Conservation (phyloP, 2,888 invertebrate species). For the Drosophila dives region DNA sequence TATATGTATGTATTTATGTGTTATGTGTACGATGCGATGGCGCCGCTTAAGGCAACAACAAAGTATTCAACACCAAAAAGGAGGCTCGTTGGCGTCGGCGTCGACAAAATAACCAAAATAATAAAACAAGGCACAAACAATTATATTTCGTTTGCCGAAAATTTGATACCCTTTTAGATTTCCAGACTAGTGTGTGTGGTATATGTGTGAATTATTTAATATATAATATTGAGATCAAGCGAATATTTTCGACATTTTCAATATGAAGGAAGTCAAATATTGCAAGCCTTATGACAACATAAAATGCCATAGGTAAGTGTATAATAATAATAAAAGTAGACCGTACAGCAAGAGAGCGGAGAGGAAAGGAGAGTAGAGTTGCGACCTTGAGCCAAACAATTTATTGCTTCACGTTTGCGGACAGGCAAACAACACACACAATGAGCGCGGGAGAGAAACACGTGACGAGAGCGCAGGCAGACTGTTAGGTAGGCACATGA, state of each 20-base stretch:
- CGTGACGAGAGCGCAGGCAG: not conserved
- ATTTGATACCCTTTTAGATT: not conserved
- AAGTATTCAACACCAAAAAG: slow-evolving; percentile 55
- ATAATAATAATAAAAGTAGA: slow-evolving; percentile 18
- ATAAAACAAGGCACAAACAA: not conserved
- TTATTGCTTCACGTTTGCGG: slow-evolving; percentile 83
- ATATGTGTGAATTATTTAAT: not conserved
- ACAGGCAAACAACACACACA: slow-evolving; percentile 58
- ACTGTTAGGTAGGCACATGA: not conserved
- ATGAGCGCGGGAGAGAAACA: slow-evolving; percentile 26
- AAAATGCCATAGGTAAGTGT: not conserved
- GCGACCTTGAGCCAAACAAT: slow-evolving; percentile 83
- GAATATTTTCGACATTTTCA: not conserved
- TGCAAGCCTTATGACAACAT: not conserved
- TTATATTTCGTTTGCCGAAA: not conserved
- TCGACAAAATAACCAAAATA: slow-evolving; percentile 18
- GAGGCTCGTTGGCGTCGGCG: slow-evolving; percentile 67
- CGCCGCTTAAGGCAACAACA: slow-evolving; percentile 36
- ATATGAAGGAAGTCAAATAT: not conserved
- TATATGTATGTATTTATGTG: not conserved
- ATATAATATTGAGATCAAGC: not conserved
- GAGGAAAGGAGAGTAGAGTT: slow-evolving; percentile 13
- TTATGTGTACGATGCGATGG: slow-evolving; percentile 2
- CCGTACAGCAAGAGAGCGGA: not conserved
- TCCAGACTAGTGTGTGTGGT: not conserved